Percentiles rank a stretch among this genome's conserved stretches.
phyloP scores from a whole-genome alignment of 2,888 invertebrate species.

The Diarsia mendica region DNA sequence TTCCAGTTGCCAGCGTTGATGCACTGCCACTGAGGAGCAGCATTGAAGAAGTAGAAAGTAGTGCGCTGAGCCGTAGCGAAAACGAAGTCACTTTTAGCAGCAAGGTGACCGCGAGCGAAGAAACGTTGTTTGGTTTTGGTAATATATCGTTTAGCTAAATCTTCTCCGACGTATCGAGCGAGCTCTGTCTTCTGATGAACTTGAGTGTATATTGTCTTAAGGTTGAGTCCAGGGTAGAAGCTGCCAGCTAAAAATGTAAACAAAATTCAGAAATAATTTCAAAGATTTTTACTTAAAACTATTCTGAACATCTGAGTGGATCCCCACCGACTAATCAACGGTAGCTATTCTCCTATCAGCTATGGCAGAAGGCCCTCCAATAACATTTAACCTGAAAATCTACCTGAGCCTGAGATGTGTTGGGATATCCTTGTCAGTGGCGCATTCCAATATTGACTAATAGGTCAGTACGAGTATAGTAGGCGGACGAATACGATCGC shows the following conservation, averaged over 20 bases:
- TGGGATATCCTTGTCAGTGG: background rate
- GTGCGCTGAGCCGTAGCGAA: slow-evolving; percentile 90
- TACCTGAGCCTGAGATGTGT: no score
- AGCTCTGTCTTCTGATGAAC: slow-evolving; percentile 76
- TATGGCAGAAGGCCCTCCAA: no score
- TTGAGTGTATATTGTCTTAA: slow-evolving; percentile 82
- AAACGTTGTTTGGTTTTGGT: slow-evolving; percentile 76
- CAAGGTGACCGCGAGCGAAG: slow-evolving; percentile 91
- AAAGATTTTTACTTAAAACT: background rate
- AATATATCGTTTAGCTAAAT: slow-evolving; percentile 85
- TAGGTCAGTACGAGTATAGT: background rate
- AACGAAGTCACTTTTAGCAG: slow-evolving; percentile 91
- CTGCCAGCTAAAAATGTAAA: slow-evolving; percentile 77
- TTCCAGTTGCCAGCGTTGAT: slow-evolving; percentile 91
- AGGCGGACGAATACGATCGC: no score
- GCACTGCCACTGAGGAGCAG: slow-evolving; percentile 92
- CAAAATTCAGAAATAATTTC: background rate
- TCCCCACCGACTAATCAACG: no score
- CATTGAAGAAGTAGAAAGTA: slow-evolving; percentile 92
- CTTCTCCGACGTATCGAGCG: slow-evolving; percentile 74
- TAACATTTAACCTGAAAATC: no score
- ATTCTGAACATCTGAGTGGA: background rate
- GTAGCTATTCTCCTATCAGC: no score
- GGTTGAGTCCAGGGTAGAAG: slow-evolving; percentile 85
- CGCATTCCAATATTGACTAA: background rate